Conservation (phyloP, 2,888 invertebrate genomes). For the Baccha elongata region DNA sequence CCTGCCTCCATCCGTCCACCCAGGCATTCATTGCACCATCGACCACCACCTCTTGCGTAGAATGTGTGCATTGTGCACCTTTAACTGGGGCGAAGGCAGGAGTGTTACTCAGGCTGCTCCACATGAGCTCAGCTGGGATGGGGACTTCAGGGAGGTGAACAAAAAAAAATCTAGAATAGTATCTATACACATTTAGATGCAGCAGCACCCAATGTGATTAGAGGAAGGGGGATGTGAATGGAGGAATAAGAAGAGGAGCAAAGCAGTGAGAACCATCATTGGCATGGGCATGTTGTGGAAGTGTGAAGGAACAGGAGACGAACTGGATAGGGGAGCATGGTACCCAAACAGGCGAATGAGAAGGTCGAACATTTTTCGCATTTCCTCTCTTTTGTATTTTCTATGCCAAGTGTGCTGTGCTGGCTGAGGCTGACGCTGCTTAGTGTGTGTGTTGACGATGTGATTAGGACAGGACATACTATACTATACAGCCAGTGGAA, state of each 20-base stretch:
- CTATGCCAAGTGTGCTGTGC: slow-evolving; percentile 65
- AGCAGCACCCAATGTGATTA: slow-evolving; percentile 59
- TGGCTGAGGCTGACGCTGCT: slow-evolving; percentile 8
- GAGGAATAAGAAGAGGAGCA: slow-evolving; percentile 46
- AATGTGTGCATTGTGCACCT: slow-evolving; percentile 54
- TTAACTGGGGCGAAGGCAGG: slow-evolving; percentile 53
- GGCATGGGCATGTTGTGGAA: slow-evolving; percentile 18
- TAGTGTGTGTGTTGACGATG: slow-evolving; percentile 62
- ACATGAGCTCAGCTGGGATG: slow-evolving; percentile 57
- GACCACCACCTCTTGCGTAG: slow-evolving; percentile 67
- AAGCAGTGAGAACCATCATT: slow-evolving; percentile 36
- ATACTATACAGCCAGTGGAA: slow-evolving; percentile 50
- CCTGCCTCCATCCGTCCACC: slow-evolving; percentile 65
- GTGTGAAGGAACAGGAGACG: slow-evolving; percentile 25
- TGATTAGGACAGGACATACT: slow-evolving; percentile 70
- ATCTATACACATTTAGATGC: slow-evolving; percentile 63
- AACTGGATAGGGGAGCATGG: slow-evolving; percentile 38
- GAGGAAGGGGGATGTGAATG: slow-evolving; percentile 16
- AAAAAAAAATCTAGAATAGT: slow-evolving; percentile 52
- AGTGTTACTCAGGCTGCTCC: slow-evolving; percentile 41
- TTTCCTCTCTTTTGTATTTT: slow-evolving; percentile 74
- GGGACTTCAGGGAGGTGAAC: slow-evolving; percentile 45
- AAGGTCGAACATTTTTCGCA: slow-evolving; percentile 74
- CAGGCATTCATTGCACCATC: slow-evolving; percentile 58
- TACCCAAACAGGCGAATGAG: slow-evolving; percentile 71